phyloP scores from a whole-genome alignment of 1,140 invertebrate genomes.

The Dendrolimus punctatus region DNA sequence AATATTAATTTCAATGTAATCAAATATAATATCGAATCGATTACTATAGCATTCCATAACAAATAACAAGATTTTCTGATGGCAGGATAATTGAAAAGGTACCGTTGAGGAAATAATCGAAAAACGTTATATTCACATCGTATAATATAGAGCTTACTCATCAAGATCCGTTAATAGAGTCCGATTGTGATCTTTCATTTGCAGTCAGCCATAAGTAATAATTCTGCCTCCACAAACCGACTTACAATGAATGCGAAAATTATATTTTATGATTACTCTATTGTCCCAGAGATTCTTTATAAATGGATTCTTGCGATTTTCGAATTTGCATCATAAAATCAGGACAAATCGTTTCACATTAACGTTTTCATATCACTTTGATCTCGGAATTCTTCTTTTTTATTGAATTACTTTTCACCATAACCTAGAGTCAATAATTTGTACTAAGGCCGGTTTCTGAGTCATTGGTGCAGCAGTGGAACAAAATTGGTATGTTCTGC shows the following conservation, averaged over 20 bases:
- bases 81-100: too few species aligned
- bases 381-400: too few species aligned
- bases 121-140: conserved; percentile 1
- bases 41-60: too few species aligned
- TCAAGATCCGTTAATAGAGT: conserved; percentile 34
- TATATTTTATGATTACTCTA: conserved; percentile 57
- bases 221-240: conserved; percentile 34
- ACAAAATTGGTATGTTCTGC: too few species aligned
- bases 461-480: too few species aligned
- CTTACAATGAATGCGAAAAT: conserved; percentile 57
- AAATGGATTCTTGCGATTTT: conserved; percentile 24
- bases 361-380: conserved; percentile 21
- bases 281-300: conserved; percentile 49
- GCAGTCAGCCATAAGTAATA: conserved; percentile 49
- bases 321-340: conserved; percentile 24
- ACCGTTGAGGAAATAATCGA: neutral
- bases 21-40: too few species aligned
- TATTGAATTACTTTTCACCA: too few species aligned
- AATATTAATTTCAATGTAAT: too few species aligned
- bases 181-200: conserved; percentile 61
- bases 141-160: conserved; percentile 30
- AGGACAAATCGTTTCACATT: conserved; percentile 34
- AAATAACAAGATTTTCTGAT: too few species aligned
- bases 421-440: too few species aligned
- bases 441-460: too few species aligned